These are phyloP conservation scores for Troglohyphantes excavatus DNA, from an alignment of 2,888 invertebrate species.

Conservation along the genomic window DNA sequence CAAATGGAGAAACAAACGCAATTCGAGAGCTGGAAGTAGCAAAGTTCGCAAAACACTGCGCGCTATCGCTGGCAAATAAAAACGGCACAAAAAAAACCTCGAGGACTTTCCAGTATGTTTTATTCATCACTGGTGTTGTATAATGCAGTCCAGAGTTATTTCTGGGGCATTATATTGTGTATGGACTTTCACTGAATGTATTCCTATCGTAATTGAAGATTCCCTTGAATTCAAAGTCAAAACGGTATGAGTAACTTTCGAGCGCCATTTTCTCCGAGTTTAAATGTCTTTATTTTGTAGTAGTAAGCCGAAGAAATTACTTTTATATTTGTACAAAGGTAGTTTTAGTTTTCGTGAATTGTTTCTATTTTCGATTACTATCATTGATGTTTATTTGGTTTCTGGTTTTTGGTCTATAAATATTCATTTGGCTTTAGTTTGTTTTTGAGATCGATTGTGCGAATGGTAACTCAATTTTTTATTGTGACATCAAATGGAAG, in stretches of 20 bases:
- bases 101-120: constrained; percentile 54
- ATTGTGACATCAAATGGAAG: too few species aligned
- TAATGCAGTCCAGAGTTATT: constrained; percentile 50
- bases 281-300: too few species aligned
- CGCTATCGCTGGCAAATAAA: constrained; percentile 6
- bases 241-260: constrained; percentile 7
- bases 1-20: constrained; percentile 27
- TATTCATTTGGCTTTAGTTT: too few species aligned
- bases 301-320: too few species aligned
- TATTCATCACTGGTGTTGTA: constrained; percentile 50
- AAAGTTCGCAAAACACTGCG: not conserved
- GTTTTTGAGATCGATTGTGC: too few species aligned
- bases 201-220: constrained; percentile 42
- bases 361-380: too few species aligned
- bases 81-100: constrained; percentile 5
- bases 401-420: too few species aligned
- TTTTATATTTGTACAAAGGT: too few species aligned
- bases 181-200: constrained; percentile 26
- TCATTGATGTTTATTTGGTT: too few species aligned
- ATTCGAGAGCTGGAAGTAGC: constrained; percentile 42
- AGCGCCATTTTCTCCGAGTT: too few species aligned
- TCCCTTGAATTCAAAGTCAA: not conserved
- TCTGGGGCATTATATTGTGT: constrained; percentile 36
- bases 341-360: too few species aligned
- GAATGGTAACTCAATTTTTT: too few species aligned